These are phyloP conservation scores for Rhynchotus rufescens DNA, from an alignment of 2,797 vertebrate genomes.

Conservation along the genomic window DNA sequence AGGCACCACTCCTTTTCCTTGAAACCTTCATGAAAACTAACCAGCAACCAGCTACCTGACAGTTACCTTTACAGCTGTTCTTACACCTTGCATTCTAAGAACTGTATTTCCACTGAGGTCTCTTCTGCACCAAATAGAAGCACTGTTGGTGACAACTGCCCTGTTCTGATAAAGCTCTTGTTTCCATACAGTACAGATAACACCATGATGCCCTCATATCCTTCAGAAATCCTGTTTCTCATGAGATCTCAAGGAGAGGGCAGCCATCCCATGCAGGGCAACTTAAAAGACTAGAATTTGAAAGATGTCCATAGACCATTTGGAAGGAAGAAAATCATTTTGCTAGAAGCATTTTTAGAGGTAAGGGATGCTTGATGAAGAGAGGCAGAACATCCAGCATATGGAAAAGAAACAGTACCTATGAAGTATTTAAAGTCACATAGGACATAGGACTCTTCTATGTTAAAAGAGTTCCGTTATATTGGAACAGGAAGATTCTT, in stretches of 20 bases:
- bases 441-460: not conserved
- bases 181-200: not conserved
- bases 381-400: not conserved
- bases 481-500: not conserved
- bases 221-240: not conserved
- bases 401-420: not conserved
- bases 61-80: not conserved
- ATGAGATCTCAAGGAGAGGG: not conserved
- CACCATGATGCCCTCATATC: not conserved
- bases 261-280: not conserved
- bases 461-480: not conserved
- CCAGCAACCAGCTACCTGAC: not conserved
- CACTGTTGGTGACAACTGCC: not conserved
- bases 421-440: not conserved
- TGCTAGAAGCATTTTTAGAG: not conserved
- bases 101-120: not conserved
- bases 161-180: not conserved
- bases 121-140: not conserved
- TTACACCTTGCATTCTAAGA: not conserved
- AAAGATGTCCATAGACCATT: not conserved
- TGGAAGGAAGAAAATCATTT: not conserved
- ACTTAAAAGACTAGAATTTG: not conserved
- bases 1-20: constrained; percentile 8
- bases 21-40: constrained; percentile 7
- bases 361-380: not conserved